Conservation (phyloP, 1,140 invertebrate species). For the Agrypnia vestita region DNA sequence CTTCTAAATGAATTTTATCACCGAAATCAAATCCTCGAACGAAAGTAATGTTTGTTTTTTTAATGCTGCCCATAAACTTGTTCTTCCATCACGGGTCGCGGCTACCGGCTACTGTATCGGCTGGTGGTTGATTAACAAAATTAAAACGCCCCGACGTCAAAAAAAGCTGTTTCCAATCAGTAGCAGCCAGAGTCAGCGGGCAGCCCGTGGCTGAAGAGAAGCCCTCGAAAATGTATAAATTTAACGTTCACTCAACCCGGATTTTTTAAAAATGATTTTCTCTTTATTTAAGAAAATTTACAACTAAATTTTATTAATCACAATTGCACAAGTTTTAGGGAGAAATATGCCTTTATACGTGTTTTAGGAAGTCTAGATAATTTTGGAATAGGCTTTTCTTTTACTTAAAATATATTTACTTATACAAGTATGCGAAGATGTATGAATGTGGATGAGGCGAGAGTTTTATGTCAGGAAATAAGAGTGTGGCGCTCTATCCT, state of each 20-base stretch:
- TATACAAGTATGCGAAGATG: too few species aligned
- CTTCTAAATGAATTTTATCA: slow-evolving; percentile 18
- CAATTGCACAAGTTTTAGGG: too few species aligned
- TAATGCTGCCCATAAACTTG: slow-evolving; percentile 11
- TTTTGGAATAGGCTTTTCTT: too few species aligned
- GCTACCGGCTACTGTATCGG: slow-evolving; percentile 41
- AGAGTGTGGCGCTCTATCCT: too few species aligned
- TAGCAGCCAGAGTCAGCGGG: slow-evolving; percentile 5
- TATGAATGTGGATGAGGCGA: too few species aligned
- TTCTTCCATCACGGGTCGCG: slow-evolving; percentile 33
- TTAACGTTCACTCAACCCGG: not conserved
- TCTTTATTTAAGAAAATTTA: too few species aligned
- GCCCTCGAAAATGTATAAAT: not conserved
- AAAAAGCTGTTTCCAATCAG: slow-evolving; percentile 47
- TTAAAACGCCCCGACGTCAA: slow-evolving; percentile 39
- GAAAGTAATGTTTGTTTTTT: slow-evolving; percentile 33
- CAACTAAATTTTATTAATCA: too few species aligned
- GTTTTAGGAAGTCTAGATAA: too few species aligned
- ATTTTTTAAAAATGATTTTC: not conserved
- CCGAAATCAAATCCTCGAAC: slow-evolving; percentile 17
- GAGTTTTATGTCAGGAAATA: too few species aligned
- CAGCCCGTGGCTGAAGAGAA: not conserved
- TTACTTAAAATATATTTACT: too few species aligned
- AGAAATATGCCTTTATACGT: too few species aligned
- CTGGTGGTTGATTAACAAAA: slow-evolving; percentile 45